These are phyloP conservation scores for Gallinago stenura DNA, from an alignment of 2,797 vertebrate genomes.

Conservation along the genomic window DNA sequence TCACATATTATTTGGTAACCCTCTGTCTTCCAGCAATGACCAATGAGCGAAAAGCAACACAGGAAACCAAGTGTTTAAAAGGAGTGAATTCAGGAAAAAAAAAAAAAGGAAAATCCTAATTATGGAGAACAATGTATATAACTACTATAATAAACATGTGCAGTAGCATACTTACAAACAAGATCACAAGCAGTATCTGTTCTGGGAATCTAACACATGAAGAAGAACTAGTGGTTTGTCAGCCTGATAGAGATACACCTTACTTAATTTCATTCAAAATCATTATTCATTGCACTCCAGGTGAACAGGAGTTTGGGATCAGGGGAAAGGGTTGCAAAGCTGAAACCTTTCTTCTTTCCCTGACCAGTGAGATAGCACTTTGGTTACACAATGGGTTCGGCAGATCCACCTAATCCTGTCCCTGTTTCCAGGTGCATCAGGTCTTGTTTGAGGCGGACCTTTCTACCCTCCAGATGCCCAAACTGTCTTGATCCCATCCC, in stretches of 20 bases:
- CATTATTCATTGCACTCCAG: neutral
- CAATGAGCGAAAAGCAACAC: neutral
- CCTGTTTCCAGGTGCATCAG: neutral
- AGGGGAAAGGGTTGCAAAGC: neutral
- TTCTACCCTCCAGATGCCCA: fast-evolving
- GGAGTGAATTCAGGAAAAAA: neutral
- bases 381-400: fast-evolving
- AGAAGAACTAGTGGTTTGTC: neutral
- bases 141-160: neutral
- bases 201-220: neutral
- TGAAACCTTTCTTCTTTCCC: neutral
- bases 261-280: neutral
- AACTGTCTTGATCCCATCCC: neutral
- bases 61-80: neutral
- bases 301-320: neutral
- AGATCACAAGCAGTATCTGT: neutral
- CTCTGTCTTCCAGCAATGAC: neutral
- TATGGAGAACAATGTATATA: neutral
- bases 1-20: neutral
- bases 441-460: neutral
- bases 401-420: neutral
- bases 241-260: neutral
- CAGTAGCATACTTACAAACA: neutral
- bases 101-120: neutral
- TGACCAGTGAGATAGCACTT: neutral